phyloP scores from a whole-genome alignment of 2,888 invertebrate genomes.

The Caenorhabditis wallacei region DNA sequence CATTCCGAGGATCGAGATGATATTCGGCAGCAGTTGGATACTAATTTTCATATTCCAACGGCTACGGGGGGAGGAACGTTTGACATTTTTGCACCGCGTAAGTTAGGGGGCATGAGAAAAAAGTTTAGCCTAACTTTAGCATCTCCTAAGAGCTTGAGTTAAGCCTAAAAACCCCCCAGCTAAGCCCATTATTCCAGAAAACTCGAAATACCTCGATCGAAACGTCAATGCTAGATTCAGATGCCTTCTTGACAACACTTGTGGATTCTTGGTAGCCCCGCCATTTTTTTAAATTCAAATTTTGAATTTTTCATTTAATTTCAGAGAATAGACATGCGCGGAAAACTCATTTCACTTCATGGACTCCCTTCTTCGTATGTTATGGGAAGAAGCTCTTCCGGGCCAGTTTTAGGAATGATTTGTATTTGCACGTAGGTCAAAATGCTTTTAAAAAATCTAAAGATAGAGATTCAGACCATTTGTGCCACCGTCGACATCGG shows the following conservation, averaged over 20 bases:
- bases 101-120: slow-evolving; percentile 3
- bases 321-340: slow-evolving; percentile 97
- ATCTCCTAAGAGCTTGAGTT: no score
- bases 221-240: slow-evolving; percentile 99
- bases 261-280: slow-evolving; percentile 92
- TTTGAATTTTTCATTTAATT: background rate
- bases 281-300: background rate
- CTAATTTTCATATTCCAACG: slow-evolving; percentile 65
- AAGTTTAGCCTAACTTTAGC: no score
- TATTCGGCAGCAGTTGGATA: slow-evolving; percentile 77
- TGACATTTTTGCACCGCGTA: slow-evolving; percentile 90
- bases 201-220: slow-evolving; percentile 87
- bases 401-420: slow-evolving; percentile 89
- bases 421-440: slow-evolving; percentile 91
- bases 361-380: slow-evolving; percentile 88
- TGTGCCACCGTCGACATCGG: slow-evolving; percentile 96
- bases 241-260: slow-evolving; percentile 98
- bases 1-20: slow-evolving; percentile 99
- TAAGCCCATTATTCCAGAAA: slow-evolving; percentile 62
- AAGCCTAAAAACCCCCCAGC: no score
- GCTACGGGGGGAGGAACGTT: slow-evolving; percentile 84
- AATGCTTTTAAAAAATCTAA: background rate
- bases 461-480: slow-evolving; percentile 87
- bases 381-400: slow-evolving; percentile 60
- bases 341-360: slow-evolving; percentile 95